Evolutionary conservation across 2,888 invertebrate species (phyloP), one percentile per base, ranked within the genome.

Genomic region (Harpagoxenus sublaevis): DNA sequence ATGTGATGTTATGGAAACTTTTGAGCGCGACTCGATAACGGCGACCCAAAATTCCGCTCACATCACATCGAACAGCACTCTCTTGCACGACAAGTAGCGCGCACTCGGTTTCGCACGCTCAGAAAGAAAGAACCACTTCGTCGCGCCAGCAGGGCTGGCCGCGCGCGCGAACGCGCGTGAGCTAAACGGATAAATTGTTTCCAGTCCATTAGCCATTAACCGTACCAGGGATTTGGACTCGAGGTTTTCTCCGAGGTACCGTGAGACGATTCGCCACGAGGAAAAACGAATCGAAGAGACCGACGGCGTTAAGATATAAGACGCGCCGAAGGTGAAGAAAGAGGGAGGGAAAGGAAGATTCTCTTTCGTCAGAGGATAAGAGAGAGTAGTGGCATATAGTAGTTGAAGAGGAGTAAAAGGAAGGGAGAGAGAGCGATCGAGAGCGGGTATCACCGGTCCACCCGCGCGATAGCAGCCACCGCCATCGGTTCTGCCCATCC

Each of bases 181-280:
- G 73, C 86, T 89, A 89, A 86, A 83, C 90, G 90, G 92, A 93
- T 94, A 93, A 94, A 94, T 93, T 93, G 92, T 92, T 94, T 94
- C 93, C 93, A 89, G 92, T 90, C 94, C 94, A 94, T 94, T 94
- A 93, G 94, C 86, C 93, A 91, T 94, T 92, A 92, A 93, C 91
- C 91, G 89, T 89, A 91, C 84, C 88, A 89, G 89, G 90, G 91
- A 92, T 93, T 94, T 89, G 91, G 92, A 91, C 92, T 92, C 87
- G 90, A 92, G 92, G 89, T 92, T 91, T 92, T 90, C 88, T 88
- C 84, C 81, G 88, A 60, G 71, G 85, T 86, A 81, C 84, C 85
- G 71, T 81, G 86, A 85, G 86, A 48, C 73, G 87, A 90, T 87
- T 89, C 89, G 87, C 71, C 86, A 84, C 86, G 90, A 84, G 83